These are phyloP conservation scores for Sphaerodactylus townsendi DNA, from an alignment of 2,113 vertebrate genomes.

Conservation along the genomic window DNA sequence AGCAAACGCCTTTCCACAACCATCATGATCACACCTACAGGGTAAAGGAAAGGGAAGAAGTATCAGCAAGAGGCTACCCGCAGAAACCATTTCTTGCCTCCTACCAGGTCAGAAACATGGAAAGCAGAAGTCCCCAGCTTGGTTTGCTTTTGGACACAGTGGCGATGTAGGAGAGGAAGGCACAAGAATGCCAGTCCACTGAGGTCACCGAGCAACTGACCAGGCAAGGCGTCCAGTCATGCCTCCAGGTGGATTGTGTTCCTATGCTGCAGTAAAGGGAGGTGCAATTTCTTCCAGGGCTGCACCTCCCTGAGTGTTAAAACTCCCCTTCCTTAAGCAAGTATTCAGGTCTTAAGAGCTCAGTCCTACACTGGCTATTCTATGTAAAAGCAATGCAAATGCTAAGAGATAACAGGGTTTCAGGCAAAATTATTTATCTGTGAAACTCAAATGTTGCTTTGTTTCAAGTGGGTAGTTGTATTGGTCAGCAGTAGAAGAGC, in stretches of 20 bases:
- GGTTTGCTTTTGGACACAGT: not conserved
- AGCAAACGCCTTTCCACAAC: constrained; percentile 98
- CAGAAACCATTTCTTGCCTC: not conserved
- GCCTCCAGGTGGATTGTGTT: not conserved
- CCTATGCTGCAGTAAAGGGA: not conserved
- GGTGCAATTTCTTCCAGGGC: not conserved
- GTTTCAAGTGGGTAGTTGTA: too few relatives aligned
- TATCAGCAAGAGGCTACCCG: not conserved
- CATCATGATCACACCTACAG: constrained; percentile 93
- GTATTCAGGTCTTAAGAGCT: not conserved
- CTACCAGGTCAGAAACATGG: not conserved
- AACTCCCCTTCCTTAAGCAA: not conserved
- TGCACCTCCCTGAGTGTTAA: not conserved
- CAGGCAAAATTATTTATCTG: not conserved
- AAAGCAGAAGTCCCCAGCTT: not conserved
- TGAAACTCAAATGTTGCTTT: too few relatives aligned
- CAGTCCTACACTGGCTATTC: not conserved
- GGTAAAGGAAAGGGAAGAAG: constrained; percentile 34
- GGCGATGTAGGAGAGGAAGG: not conserved
- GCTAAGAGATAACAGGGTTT: not conserved
- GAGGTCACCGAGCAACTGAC: not conserved
- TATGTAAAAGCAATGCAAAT: not conserved
- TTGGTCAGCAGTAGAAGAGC: too few relatives aligned
- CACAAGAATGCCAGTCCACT: not conserved
- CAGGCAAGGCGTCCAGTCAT: not conserved